Conservation (phyloP, 2,888 invertebrate genomes). For the Catonia carolina region DNA sequence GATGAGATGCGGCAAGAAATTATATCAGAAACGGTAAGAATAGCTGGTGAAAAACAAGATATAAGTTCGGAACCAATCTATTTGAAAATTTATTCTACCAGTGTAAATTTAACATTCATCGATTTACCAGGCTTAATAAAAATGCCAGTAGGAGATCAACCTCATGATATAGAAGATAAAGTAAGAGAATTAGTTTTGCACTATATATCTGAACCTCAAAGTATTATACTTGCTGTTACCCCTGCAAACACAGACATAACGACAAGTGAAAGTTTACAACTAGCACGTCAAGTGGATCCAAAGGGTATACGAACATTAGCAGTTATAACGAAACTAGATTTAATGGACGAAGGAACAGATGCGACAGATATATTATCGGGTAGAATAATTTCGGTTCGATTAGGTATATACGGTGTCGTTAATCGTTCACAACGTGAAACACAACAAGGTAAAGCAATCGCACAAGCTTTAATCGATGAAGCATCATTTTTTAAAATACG, state of each 20-base stretch:
- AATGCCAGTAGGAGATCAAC: slow-evolving; percentile 57
- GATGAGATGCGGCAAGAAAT: slow-evolving; percentile 53
- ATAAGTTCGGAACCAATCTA: slow-evolving; percentile 49
- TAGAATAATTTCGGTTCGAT: slow-evolving; percentile 54
- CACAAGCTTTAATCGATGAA: slow-evolving; percentile 53
- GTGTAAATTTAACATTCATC: slow-evolving; percentile 52
- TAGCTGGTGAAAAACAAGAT: slow-evolving; percentile 54
- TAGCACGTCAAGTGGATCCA: slow-evolving; percentile 53
- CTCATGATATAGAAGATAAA: slow-evolving; percentile 53
- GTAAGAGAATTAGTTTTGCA: slow-evolving; percentile 48
- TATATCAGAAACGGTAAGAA: slow-evolving; percentile 52
- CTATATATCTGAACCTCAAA: slow-evolving; percentile 54
- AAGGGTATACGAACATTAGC: slow-evolving; percentile 54
- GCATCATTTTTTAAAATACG: slow-evolving; percentile 51
- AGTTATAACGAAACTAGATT: slow-evolving; percentile 57
- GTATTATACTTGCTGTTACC: slow-evolving; percentile 55
- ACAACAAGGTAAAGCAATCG: slow-evolving; percentile 41
- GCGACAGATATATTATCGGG: slow-evolving; percentile 57
- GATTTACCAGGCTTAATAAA: slow-evolving; percentile 59
- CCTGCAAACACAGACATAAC: slow-evolving; percentile 60
- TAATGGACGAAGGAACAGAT: slow-evolving; percentile 62
- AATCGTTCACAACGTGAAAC: slow-evolving; percentile 56
- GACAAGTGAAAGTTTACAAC: slow-evolving; percentile 55
- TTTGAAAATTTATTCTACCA: slow-evolving; percentile 52
- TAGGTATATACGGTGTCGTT: slow-evolving; percentile 59